Base-by-base conservation (phyloP, 37 sponge, comb jelly and placozoan genomes). In the Tethya wilhelma region DNA sequence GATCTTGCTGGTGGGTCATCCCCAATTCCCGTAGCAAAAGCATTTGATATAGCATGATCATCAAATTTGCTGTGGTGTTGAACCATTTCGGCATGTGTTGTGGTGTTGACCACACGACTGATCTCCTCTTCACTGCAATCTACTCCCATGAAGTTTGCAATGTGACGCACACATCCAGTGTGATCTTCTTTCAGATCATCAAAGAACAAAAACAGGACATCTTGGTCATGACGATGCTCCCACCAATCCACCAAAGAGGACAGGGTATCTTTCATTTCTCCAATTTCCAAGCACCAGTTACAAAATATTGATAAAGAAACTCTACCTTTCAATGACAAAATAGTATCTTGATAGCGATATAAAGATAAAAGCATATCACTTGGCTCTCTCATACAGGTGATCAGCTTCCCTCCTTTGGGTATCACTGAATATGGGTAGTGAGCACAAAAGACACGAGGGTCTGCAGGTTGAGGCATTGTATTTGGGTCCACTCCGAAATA, bases 91-190 rank as follows among this genome's bases (percentile, higher is more conserved):
- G n/a, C n/a, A n/a, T n/a, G n/a, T n/a, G n/a, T n/a, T n/a, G n/a
- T n/a, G n/a, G n/a, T 75, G 1, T 39, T 59, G 22, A 75, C 76
- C 62, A 75, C 76, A 2, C 76, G 59, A 37, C 37, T 60, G 26
- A 75, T 36, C 5, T 25, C 26, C 33, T 75, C 62, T 75, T 75
- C 76, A 36, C n/a, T n/a, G n/a, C n/a, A n/a, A n/a, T n/a, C n/a
- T n/a, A n/a, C n/a, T n/a, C n/a, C n/a, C n/a, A n/a, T n/a, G n/a
- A n/a, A n/a, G n/a, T n/a, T n/a, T n/a, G n/a, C n/a, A n/a, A n/a
- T n/a, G n/a, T n/a, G n/a, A n/a, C n/a, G n/a, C n/a, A n/a, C n/a
- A n/a, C n/a, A n/a, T n/a, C n/a, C n/a, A n/a, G n/a, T n/a, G n/a
- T n/a, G n/a, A n/a, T n/a, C n/a, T n/a, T n/a, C n/a, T n/a, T n/a